Conservation (phyloP, 2,113 vertebrate genomes). For the Hippocampus mohnikei region DNA sequence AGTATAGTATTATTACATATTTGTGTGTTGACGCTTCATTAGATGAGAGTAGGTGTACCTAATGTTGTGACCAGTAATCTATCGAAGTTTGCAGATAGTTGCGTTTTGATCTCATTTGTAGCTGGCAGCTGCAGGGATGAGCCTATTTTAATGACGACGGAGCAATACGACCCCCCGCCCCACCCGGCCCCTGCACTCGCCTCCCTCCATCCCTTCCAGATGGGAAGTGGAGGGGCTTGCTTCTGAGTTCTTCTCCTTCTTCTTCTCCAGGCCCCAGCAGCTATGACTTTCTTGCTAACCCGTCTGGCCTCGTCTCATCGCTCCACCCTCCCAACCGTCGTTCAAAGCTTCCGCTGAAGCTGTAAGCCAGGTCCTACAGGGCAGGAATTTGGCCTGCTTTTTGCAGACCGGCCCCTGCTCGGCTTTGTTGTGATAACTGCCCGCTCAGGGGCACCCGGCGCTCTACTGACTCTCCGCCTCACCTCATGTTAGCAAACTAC, state of each 20-base stretch:
- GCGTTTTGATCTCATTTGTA: constrained; percentile 45
- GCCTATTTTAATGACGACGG: constrained; percentile 71
- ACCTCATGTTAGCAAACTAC: constrained; percentile 59
- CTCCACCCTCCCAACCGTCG: constrained; percentile 29
- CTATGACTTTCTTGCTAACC: constrained; percentile 54
- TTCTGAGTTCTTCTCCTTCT: constrained; percentile 31
- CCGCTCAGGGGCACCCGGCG: constrained; percentile 63
- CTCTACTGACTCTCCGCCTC: constrained; percentile 44
- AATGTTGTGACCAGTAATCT: constrained; percentile 12
- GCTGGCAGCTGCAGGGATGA: constrained; percentile 68
- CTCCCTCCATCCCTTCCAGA: constrained; percentile 42
- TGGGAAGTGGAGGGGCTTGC: constrained; percentile 18
- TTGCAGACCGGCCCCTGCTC: constrained; percentile 55
- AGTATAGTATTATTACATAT: background rate
- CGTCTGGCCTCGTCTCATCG: constrained; percentile 50
- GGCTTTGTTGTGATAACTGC: constrained; percentile 71
- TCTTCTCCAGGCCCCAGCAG: constrained; percentile 54
- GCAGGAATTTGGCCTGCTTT: constrained; percentile 68
- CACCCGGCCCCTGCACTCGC: too few relatives aligned
- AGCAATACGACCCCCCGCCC: constrained; percentile 53
- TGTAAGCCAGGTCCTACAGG: constrained; percentile 66
- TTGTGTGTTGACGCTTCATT: background rate
- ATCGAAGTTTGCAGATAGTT: constrained; percentile 43
- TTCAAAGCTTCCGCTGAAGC: constrained; percentile 63
- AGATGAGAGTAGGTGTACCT: background rate